Conservation (phyloP, 2,888 invertebrate genomes). For the Trichopoda pennipes region DNA sequence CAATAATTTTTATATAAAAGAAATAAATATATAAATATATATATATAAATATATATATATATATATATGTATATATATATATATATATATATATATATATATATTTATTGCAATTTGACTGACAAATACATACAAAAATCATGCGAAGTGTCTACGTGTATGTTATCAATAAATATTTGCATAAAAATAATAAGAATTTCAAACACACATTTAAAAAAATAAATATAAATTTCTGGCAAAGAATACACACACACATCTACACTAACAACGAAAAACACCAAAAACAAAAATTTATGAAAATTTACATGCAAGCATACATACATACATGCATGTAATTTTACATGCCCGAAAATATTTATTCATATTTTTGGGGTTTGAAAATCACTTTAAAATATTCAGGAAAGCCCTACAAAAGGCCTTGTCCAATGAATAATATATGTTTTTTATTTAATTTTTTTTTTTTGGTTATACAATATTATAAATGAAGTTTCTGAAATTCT, state of each 20-base stretch:
- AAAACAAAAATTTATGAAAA: no score
- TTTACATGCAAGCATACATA: no score
- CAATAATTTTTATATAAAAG: neutral
- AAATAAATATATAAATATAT: neutral
- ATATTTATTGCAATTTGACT: neutral
- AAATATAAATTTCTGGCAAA: slow-evolving; percentile 45
- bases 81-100: no score
- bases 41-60: no score
- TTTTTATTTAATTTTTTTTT: no score
- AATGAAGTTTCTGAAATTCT: no score
- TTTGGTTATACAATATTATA: no score
- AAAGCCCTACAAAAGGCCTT: neutral
- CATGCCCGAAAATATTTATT: slow-evolving; percentile 24
- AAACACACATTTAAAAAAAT: slow-evolving; percentile 14
- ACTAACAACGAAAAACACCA: neutral
- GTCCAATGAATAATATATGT: neutral
- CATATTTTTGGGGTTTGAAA: slow-evolving; percentile 53
- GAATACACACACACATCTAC: slow-evolving; percentile 7
- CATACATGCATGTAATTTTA: slow-evolving; percentile 3
- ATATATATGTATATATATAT: no score
- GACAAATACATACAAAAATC: neutral
- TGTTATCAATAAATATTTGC: slow-evolving; percentile 48
- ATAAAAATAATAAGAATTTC: slow-evolving; percentile 24
- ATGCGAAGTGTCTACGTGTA: neutral
- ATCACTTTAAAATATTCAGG: neutral